Conservation (phyloP, 2,113 vertebrate species). For the Proterorhinus semilunaris region DNA sequence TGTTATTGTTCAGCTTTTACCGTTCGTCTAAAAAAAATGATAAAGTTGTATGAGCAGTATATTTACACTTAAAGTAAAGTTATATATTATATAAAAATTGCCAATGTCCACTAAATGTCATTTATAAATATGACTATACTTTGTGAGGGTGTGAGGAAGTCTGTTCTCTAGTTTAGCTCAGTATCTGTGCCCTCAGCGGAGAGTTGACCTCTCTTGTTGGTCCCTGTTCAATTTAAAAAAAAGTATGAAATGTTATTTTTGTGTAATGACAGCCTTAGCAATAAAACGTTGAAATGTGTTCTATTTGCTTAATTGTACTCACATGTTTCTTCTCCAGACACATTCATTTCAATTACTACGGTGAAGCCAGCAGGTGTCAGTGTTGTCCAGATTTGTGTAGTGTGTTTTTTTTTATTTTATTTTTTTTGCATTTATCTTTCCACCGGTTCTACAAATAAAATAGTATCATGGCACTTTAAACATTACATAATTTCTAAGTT, state of each 20-base stretch:
- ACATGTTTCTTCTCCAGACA: background rate
- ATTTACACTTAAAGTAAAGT: conserved; percentile 59
- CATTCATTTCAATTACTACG: background rate
- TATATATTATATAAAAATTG: conserved; percentile 61
- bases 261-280: conserved; percentile 65
- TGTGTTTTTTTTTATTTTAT: background rate
- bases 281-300: conserved; percentile 48
- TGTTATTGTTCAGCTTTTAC: conserved; percentile 34
- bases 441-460: background rate
- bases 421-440: background rate
- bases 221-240: conserved; percentile 52
- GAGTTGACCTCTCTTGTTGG: conserved; percentile 63
- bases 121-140: conserved; percentile 57
- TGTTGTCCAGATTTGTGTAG: background rate
- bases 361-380: conserved; percentile 45
- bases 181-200: conserved; percentile 22
- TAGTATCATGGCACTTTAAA: background rate
- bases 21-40: conserved; percentile 41
- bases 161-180: conserved; percentile 46
- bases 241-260: conserved; percentile 52
- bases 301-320: background rate
- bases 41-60: conserved; percentile 65
- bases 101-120: conserved; percentile 49
- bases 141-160: conserved; percentile 44
- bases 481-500: background rate